Evolutionary conservation across 2,888 invertebrate species (phyloP), one percentile per base, ranked within the genome.

Genomic region (Anoplius nigerrimus): DNA sequence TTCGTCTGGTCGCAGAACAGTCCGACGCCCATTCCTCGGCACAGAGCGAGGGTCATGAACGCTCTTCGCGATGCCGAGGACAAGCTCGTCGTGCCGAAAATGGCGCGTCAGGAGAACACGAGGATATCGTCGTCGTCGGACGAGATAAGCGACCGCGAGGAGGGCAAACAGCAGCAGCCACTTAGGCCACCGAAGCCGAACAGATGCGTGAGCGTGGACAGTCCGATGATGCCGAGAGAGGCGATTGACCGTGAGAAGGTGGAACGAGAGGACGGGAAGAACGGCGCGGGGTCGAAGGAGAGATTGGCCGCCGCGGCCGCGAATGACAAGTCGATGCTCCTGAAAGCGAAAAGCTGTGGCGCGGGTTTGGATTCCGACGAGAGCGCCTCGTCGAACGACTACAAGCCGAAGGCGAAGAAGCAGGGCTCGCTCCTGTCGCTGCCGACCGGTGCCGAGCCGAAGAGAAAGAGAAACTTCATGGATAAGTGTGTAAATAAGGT

Each of bases 391-490:
- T 84, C 85, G 4, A 82, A 72, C 60, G 82, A 85, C 52, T 82
- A 81, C 63, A 77, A 81, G 58, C 71, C 73, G 20, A 76, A 73
- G 15, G 61, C 56, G 11, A 81, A 78, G 46, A 82, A 72, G n/a
- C 79, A 90, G 82, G 91, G 91, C 81, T 91, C 92, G 68, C 89
- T 91, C 72, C 88, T 91, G 69, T 91, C 92, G 73, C 85, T 93
- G 82, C 91, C 91, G 82, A 88, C 92, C 84, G 91, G 91, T 80
- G 91, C 90, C 61, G 92, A 92, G 82, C 91, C 91, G 8, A 93
- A 94, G 88, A 91, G 93, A 84, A 93, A 93, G 89, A 93, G 93
- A 87, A 95, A 95, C 89, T 95, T 96, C 88, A 94, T 96, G 93
- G 95, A 95, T 91, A 87, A 87, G 64, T 87, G 86, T 62, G 86